A percentile compares a stretch with the other conserved stretches of the same genome.
These are phyloP conservation scores for Hoplodrina ambigua DNA, from an alignment of 2,888 invertebrate genomes.

Conservation along the genomic window DNA sequence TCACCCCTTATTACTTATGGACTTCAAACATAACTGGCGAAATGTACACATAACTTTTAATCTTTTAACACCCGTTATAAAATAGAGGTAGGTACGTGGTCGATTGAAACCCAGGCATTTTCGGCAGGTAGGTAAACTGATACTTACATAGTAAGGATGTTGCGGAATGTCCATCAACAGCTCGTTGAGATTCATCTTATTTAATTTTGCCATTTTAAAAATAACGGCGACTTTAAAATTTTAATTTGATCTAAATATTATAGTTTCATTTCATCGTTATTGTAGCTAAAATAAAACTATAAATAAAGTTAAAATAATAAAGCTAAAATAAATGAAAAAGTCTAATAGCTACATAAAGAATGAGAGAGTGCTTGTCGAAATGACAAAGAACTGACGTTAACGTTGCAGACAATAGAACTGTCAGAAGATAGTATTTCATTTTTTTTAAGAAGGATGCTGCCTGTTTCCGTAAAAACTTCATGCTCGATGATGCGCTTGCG, in stretches of 20 bases:
- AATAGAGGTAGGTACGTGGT: no score
- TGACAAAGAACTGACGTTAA: slow-evolving; percentile 18
- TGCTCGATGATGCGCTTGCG: not conserved
- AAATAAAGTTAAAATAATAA: no score
- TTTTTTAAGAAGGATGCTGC: slow-evolving; percentile 11
- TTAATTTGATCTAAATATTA: slow-evolving; percentile 13
- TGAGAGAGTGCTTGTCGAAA: slow-evolving; percentile 2
- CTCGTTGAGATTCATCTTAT: slow-evolving; percentile 42
- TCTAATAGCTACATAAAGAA: not conserved
- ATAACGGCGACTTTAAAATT: slow-evolving; percentile 14
- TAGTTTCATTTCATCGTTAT: slow-evolving; percentile 25
- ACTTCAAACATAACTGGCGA: not conserved
- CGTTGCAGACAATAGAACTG: slow-evolving; percentile 1
- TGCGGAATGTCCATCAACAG: slow-evolving; percentile 39
- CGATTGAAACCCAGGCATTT: no score
- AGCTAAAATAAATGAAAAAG: not conserved
- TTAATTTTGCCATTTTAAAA: slow-evolving; percentile 12
- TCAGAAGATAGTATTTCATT: slow-evolving; percentile 26
- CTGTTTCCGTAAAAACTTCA: no score
- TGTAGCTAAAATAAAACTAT: not conserved
- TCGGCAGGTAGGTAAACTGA: not conserved
- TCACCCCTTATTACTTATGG: not conserved
- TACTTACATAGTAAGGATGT: slow-evolving; percentile 53
- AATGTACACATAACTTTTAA: no score
- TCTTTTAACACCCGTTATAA: no score